These are phyloP conservation scores for Caradrina kadenii DNA, from an alignment of 2,888 invertebrate genomes.

Conservation along the genomic window DNA sequence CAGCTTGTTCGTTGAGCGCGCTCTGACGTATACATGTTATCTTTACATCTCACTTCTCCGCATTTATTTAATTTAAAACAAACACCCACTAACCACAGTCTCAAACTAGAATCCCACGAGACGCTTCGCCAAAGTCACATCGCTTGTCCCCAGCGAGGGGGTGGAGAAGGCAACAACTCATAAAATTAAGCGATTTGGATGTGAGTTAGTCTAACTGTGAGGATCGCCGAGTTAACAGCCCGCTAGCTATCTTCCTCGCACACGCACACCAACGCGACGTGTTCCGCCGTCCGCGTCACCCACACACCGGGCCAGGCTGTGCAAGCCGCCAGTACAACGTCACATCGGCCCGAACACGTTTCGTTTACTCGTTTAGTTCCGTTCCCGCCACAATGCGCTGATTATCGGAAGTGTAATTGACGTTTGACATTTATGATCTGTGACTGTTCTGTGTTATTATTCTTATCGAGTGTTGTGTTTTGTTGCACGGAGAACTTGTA, in stretches of 20 bases:
- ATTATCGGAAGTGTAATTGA: conserved; percentile 68
- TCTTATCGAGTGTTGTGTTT: conserved; percentile 61
- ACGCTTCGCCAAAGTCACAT: conserved; percentile 78
- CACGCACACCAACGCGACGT: conserved; percentile 71
- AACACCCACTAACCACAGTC: conserved; percentile 20
- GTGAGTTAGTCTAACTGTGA: conserved; percentile 90
- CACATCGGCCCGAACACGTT: conserved; percentile 61
- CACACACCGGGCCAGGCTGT: conserved; percentile 51
- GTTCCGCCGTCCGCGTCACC: conserved; percentile 47
- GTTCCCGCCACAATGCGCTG: conserved; percentile 66
- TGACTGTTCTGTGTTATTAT: conserved; percentile 60
- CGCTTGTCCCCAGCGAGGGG: conserved; percentile 80
- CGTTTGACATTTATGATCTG: conserved; percentile 66
- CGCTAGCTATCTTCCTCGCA: conserved; percentile 81
- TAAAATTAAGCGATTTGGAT: conserved; percentile 91
- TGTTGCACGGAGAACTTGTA: conserved; percentile 57
- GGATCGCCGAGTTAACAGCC: conserved; percentile 88
- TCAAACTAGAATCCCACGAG: conserved; percentile 40
- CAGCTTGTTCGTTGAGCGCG: neutral
- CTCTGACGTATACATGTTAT: neutral
- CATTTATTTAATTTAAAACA: conserved; percentile 34
- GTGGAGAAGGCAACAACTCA: conserved; percentile 91
- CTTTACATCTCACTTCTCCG: neutral
- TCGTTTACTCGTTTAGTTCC: conserved; percentile 56
- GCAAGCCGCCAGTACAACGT: conserved; percentile 65